Evolutionary conservation across 2,797 vertebrate species (phyloP), one percentile per base, ranked within the genome.

Genomic region (Benthosema pterotum): DNA sequence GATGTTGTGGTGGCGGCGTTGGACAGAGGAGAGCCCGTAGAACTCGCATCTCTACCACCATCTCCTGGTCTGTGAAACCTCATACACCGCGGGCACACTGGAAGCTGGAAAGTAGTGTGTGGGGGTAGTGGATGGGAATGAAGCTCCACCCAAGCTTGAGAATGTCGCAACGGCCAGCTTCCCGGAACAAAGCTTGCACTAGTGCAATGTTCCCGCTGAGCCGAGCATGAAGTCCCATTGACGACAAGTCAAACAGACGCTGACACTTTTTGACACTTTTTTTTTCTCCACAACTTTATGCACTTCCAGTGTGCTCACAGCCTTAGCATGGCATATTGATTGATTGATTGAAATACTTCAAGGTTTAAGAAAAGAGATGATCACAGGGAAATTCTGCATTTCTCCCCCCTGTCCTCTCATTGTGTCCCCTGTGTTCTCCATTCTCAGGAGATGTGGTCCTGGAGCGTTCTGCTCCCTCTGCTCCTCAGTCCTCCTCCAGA

Each of bases 21-120:
- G 66, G 91, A 92, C 72, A 83, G 84, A 65, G 93, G 87, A 2
- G 90, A 94, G 76, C 70, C 82, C 0, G 81, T 96, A 51, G 92
- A 95, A 54, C 68, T 92, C 58, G 83, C 78, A 69, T 83, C 68
- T 13, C 81, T 97, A 46, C 95, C 95, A 0, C 94, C 94, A 2
- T 91, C 92, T 74, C 94, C 93, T 74, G 94, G 96, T 97, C 54
- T 82, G 86, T 85, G 13, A 3, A 18, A 4, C 11, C 6, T 59
- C n/a, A n/a, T n/a, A n/a, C n/a, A n/a, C n/a, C n/a, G n/a, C n/a
- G n/a, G n/a, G n/a, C n/a, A n/a, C n/a, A n/a, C n/a, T n/a, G n/a
- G n/a, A n/a, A n/a, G n/a, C n/a, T n/a, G n/a, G n/a, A n/a, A n/a
- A n/a, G n/a, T n/a, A n/a, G n/a, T n/a, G n/a, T n/a, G n/a, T n/a